A percentile compares a stretch with the other conserved stretches of the same genome.
These are phyloP conservation scores for Falcaria lacertinaria DNA, from an alignment of 2,888 invertebrate species.

Conservation along the genomic window DNA sequence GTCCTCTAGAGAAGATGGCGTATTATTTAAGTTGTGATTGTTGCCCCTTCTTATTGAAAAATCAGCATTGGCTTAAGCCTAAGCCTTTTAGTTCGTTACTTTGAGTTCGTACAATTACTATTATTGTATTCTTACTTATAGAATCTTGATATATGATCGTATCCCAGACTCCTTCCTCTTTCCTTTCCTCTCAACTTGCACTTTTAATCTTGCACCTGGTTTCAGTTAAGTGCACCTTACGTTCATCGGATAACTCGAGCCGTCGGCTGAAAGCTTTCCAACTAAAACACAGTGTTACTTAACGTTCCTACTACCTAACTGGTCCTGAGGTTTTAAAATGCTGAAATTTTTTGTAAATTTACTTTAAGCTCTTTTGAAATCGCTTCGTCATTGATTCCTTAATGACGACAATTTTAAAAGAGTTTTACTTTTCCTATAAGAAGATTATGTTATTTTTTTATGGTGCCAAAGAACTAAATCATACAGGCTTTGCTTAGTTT, in stretches of 20 bases:
- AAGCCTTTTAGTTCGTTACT: too few species aligned
- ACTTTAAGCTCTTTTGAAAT: background rate
- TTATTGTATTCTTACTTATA: too few species aligned
- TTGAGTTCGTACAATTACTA: too few species aligned
- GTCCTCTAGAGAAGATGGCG: background rate
- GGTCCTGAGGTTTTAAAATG: background rate
- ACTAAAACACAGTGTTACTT: constrained; percentile 16
- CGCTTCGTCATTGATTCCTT: too few species aligned
- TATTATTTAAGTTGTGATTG: background rate
- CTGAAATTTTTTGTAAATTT: background rate
- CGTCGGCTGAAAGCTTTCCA: constrained; percentile 17
- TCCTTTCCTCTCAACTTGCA: constrained; percentile 37
- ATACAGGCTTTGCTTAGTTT: too few species aligned
- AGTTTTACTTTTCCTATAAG: too few species aligned
- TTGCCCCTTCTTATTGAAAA: background rate
- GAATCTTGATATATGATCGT: too few species aligned
- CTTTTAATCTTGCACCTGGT: constrained; percentile 66
- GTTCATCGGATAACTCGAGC: constrained; percentile 17
- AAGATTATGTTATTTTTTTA: too few species aligned
- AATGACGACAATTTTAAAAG: too few species aligned
- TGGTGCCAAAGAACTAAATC: too few species aligned
- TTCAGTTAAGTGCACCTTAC: constrained; percentile 58
- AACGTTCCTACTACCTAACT: background rate
- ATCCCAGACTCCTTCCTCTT: constrained; percentile 17
- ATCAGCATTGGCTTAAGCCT: too few species aligned